phyloP scores from a whole-genome alignment of 2,797 vertebrate genomes.

The Momotus momota region DNA sequence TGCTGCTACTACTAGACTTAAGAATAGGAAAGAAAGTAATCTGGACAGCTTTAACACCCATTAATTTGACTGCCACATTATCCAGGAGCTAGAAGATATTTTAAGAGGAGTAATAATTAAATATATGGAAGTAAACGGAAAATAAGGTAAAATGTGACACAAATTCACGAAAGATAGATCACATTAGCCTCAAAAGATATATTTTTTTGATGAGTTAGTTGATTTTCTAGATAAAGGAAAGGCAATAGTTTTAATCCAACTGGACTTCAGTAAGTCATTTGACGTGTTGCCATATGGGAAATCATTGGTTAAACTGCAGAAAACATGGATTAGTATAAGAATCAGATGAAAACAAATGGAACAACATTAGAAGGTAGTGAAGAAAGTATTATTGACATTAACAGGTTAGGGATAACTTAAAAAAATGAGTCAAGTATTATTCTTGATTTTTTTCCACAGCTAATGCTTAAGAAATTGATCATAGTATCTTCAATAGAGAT shows the following conservation, averaged over 20 bases:
- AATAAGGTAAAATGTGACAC: conserved; percentile 8
- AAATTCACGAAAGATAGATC: conserved; percentile 11
- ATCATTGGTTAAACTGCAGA: conserved; percentile 15
- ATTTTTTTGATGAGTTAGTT: conserved; percentile 39
- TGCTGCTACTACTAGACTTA: background rate
- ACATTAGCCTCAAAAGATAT: background rate
- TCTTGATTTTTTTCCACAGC: background rate
- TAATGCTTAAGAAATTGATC: background rate
- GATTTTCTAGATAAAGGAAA: conserved; percentile 36
- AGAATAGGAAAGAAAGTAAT: background rate
- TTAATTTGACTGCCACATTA: background rate
- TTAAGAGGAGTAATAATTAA: conserved; percentile 26
- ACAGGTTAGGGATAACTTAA: background rate
- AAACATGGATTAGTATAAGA: background rate
- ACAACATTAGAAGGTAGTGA: background rate
- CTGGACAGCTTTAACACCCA: background rate
- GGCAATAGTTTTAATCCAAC: background rate
- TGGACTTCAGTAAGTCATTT: conserved; percentile 10
- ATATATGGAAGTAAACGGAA: conserved; percentile 8
- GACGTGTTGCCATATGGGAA: background rate
- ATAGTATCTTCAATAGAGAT: background rate
- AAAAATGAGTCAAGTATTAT: background rate
- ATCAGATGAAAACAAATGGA: background rate
- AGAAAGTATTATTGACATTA: conserved; percentile 4
- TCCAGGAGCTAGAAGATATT: background rate